phyloP scores from a whole-genome alignment of 2,113 vertebrate species.

The Callorhinus ursinus region DNA sequence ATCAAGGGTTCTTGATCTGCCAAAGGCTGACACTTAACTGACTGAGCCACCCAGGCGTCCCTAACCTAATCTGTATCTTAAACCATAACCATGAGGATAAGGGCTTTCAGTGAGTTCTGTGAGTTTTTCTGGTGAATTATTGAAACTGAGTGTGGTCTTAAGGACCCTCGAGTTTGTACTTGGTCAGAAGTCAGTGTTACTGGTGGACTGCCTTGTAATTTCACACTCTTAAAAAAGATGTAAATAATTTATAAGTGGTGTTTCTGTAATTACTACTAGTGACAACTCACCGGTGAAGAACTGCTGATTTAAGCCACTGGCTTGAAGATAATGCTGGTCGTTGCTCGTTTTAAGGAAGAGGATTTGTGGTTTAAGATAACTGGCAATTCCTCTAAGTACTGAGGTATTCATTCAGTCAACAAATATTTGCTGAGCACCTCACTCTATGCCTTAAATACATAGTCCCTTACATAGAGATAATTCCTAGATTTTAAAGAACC shows the following conservation, averaged over 20 bases:
- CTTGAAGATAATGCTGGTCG: not conserved
- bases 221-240: not conserved
- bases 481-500: conserved; percentile 68
- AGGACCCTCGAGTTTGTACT: not conserved
- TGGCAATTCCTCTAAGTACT: not conserved
- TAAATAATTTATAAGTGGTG: not conserved
- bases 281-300: not conserved
- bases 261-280: not conserved
- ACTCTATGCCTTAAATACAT: not conserved
- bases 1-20: no score
- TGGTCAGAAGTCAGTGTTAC: not conserved
- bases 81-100: not conserved
- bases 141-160: not conserved
- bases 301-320: not conserved
- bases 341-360: not conserved
- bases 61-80: not conserved
- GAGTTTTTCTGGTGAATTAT: not conserved
- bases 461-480: not conserved
- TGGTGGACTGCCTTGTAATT: not conserved
- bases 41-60: not conserved
- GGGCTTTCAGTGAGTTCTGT: not conserved
- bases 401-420: not conserved
- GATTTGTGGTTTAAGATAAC: not conserved
- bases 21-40: not conserved
- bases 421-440: not conserved